Percentiles rank a stretch among this genome's conserved stretches.
These are phyloP conservation scores for Cyprinodon variegatus DNA, from an alignment of 2,113 vertebrate genomes.

Conservation along the genomic window DNA sequence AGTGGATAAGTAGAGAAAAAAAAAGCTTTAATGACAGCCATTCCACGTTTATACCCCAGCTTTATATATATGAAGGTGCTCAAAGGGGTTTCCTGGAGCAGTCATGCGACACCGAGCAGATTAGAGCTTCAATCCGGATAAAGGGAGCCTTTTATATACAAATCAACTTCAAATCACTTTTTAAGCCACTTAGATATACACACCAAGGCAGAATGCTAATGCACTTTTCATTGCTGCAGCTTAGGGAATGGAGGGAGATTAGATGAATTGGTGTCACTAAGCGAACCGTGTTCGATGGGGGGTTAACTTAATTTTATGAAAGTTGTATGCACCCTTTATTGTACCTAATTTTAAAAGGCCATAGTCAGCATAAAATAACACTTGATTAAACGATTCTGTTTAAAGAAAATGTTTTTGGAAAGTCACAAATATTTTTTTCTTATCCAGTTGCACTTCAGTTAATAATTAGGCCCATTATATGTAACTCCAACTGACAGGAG, in stretches of 20 bases:
- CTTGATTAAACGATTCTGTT: background rate
- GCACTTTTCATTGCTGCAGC: constrained; percentile 83
- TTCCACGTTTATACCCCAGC: constrained; percentile 73
- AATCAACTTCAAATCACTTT: constrained; percentile 91
- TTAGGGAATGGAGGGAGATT: constrained; percentile 83
- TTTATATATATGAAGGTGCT: constrained; percentile 78
- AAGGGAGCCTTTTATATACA: constrained; percentile 88
- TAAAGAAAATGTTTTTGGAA: background rate
- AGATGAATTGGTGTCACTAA: constrained; percentile 82
- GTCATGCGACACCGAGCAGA: constrained; percentile 87
- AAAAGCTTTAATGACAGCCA: constrained; percentile 79
- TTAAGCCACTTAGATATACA: constrained; percentile 89
- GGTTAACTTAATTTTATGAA: constrained; percentile 83
- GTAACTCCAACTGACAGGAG: background rate
- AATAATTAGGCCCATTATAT: background rate
- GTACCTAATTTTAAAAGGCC: constrained; percentile 18
- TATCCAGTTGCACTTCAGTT: background rate
- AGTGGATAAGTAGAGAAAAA: constrained; percentile 79
- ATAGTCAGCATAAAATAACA: background rate
- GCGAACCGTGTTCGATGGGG: constrained; percentile 71
- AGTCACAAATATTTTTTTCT: background rate
- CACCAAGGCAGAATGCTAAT: constrained; percentile 85
- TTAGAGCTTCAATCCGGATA: constrained; percentile 87
- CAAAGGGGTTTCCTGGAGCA: constrained; percentile 84
- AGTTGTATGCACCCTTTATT: constrained; percentile 52